A percentile compares a stretch with the other conserved stretches of the same genome.
phyloP scores from a whole-genome alignment of 2,888 invertebrate genomes.

The Emesis furor region DNA sequence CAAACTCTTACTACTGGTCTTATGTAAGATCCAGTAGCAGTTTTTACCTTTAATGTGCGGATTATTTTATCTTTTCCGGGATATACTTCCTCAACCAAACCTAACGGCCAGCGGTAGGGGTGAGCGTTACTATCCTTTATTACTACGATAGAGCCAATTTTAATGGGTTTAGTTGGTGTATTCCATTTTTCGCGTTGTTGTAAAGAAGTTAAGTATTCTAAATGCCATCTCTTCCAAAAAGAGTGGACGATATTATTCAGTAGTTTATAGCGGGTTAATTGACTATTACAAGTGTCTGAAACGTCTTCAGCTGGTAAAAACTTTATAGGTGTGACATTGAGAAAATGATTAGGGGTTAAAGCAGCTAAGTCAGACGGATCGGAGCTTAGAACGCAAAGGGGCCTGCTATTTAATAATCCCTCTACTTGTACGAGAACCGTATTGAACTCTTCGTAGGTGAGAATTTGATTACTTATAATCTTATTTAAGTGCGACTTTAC shows the following conservation, averaged over 20 bases:
- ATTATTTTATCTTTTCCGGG: background rate
- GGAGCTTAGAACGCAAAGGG: constrained; percentile 12
- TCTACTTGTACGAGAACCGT: constrained; percentile 36
- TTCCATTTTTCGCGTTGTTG: constrained; percentile 56
- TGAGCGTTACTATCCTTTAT: constrained; percentile 29
- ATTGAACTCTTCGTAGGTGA: constrained; percentile 49
- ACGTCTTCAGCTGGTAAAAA: background rate
- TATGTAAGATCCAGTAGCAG: background rate
- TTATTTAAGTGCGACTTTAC: constrained; percentile 45
- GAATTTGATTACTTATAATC: constrained; percentile 36
- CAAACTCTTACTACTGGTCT: background rate
- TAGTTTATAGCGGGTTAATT: no score
- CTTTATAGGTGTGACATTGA: background rate
- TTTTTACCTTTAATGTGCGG: background rate
- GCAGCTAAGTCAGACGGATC: constrained; percentile 21
- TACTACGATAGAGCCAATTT: constrained; percentile 31
- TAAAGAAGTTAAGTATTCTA: constrained; percentile 41
- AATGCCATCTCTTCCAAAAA: constrained; percentile 24
- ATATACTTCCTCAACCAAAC: background rate
- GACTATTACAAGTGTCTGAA: background rate
- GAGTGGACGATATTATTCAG: no score
- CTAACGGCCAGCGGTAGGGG: background rate
- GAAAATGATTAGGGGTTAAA: constrained; percentile 25
- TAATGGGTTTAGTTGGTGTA: constrained; percentile 43
- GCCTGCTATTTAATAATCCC: background rate